These are phyloP conservation scores for Crypturellus tataupa DNA, from an alignment of 2,797 vertebrate genomes.

Conservation along the genomic window DNA sequence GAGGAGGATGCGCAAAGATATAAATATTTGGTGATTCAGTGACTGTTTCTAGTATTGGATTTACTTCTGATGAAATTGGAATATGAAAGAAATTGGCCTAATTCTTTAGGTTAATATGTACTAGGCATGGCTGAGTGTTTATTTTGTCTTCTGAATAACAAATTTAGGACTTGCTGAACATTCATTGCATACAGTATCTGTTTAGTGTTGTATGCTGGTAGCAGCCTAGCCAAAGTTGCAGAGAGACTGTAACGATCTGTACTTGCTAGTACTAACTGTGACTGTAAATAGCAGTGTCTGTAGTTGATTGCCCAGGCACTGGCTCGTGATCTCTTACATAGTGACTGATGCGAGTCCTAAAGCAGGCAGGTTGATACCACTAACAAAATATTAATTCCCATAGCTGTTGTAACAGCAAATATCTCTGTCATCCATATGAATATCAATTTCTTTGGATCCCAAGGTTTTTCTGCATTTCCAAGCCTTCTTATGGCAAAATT, in stretches of 20 bases:
- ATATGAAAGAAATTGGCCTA: not conserved
- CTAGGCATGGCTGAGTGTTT: not conserved
- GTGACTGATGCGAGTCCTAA: not conserved
- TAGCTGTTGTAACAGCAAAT: not conserved
- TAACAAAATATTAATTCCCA: not conserved
- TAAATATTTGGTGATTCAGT: slow-evolving; percentile 10
- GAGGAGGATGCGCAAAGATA: not conserved
- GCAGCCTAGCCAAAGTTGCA: not conserved
- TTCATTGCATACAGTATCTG: not conserved
- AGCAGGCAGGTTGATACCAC: not conserved
- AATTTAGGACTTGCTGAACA: not conserved
- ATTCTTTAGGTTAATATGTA: not conserved
- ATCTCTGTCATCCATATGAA: not conserved
- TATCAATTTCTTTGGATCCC: not conserved
- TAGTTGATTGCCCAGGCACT: not conserved
- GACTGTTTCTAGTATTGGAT: not conserved
- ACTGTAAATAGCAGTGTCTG: not conserved
- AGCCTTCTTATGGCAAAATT: not conserved
- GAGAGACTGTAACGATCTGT: not conserved
- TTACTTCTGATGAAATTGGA: slow-evolving; percentile 8
- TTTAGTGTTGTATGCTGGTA: not conserved
- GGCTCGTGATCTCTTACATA: not conserved
- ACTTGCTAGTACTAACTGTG: too few species aligned
- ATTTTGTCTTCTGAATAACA: not conserved
- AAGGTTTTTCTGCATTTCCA: not conserved